A percentile compares a stretch with the other conserved stretches of the same genome.
Evolutionary conservation across 2,888 invertebrate species (phyloP).

Genomic region (Himalopsyche kuldschensis): DNA sequence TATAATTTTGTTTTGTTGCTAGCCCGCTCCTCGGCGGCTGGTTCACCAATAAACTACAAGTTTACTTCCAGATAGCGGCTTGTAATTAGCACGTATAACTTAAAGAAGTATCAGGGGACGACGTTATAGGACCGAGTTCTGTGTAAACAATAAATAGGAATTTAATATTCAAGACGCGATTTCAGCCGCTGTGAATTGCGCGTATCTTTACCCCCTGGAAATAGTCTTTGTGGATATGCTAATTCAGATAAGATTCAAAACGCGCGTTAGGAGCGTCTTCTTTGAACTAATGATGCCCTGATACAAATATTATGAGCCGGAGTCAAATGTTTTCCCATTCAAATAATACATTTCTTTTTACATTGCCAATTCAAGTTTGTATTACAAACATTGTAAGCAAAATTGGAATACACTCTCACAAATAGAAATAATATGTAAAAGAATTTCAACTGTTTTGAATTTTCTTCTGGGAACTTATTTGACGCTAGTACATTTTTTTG

Average conservation of each 20-base stretch:
- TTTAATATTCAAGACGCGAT: conserved; percentile 39
- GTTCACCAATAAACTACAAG: conserved; percentile 6
- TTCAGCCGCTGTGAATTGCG: conserved; percentile 2
- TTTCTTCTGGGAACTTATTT: too few species aligned
- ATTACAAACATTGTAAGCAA: too few species aligned
- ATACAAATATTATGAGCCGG: not conserved
- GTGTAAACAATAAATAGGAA: conserved; percentile 39
- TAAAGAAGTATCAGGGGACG: conserved; percentile 35
- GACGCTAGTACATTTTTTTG: too few species aligned
- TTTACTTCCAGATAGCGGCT: not conserved
- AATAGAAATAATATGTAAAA: too few species aligned
- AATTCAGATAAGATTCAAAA: not conserved
- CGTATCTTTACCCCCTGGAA: not conserved
- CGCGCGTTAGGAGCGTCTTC: not conserved
- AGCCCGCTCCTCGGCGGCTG: not conserved
- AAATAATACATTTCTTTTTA: too few species aligned
- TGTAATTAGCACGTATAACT: conserved; percentile 32
- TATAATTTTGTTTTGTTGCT: not conserved
- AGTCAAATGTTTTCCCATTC: not conserved
- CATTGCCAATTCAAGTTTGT: too few species aligned
- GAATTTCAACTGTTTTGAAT: too few species aligned
- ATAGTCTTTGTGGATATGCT: not conserved
- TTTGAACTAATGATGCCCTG: not conserved
- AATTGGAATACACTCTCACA: too few species aligned
- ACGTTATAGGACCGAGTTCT: conserved; percentile 19